Conservation (phyloP, 2,113 vertebrate genomes). For the Pipa parva region DNA sequence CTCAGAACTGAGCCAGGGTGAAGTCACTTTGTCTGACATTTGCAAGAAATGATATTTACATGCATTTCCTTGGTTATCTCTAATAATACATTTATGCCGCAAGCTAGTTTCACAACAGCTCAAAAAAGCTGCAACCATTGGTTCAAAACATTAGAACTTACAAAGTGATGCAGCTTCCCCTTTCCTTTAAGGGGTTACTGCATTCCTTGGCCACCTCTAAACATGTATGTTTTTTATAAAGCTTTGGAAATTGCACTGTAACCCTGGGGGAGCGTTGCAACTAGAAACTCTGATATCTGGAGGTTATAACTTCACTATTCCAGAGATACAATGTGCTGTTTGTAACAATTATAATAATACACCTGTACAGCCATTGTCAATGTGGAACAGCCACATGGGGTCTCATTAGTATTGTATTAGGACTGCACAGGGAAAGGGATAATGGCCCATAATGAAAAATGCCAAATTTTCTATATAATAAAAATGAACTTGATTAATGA, state of each 20-base stretch:
- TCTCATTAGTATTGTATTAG: constrained; percentile 93
- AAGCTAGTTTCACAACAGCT: no score
- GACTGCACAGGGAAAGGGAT: constrained; percentile 84
- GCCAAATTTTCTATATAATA: constrained; percentile 95
- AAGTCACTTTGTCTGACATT: no score
- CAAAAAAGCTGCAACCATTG: no score
- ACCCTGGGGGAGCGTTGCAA: constrained; percentile 62
- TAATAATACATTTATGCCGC: no score
- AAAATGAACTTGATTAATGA: constrained; percentile 98
- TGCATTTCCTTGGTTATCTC: no score
- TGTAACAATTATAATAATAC: constrained; percentile 84
- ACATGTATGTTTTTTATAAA: constrained; percentile 79
- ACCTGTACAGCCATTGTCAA: constrained; percentile 80
- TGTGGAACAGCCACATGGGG: constrained; percentile 81
- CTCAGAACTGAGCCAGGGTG: no score
- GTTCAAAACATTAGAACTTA: no score
- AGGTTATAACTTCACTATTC: constrained; percentile 62
- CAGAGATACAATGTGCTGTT: constrained; percentile 72
- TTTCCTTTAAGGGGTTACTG: constrained; percentile 12
- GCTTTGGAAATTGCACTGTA: constrained; percentile 67
- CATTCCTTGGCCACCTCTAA: constrained; percentile 57
- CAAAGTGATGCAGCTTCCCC: no score
- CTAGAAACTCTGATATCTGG: constrained; percentile 60
- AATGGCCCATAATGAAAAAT: constrained; percentile 96
- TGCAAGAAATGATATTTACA: no score